Percentiles rank a stretch among this genome's conserved stretches.
These are phyloP conservation scores for Phaedon cochleariae DNA, from an alignment of 2,888 invertebrate species.

Conservation along the genomic window DNA sequence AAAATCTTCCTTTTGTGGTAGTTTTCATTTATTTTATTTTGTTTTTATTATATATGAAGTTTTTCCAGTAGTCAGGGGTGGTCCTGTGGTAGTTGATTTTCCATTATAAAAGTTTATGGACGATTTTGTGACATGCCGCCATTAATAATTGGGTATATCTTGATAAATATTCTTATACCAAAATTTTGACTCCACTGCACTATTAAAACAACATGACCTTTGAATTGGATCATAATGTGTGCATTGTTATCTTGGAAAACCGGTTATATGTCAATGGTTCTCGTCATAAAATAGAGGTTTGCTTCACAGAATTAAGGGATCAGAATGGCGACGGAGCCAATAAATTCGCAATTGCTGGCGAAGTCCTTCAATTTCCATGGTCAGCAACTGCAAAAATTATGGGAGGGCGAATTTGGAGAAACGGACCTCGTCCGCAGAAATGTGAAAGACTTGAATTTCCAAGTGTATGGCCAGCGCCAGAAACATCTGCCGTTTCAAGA, in stretches of 20 bases:
- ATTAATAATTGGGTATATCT: background rate
- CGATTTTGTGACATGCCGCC: background rate
- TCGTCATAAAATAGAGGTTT: background rate
- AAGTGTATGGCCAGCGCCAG: conserved; percentile 80
- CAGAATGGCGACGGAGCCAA: conserved; percentile 59
- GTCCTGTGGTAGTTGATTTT: background rate
- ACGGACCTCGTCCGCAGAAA: conserved; percentile 72
- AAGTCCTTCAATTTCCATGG: conserved; percentile 86
- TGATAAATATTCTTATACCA: too few relatives aligned
- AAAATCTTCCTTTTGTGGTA: background rate
- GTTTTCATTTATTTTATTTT: background rate
- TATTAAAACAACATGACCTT: too few relatives aligned
- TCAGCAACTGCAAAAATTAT: conserved; percentile 85
- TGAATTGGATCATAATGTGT: too few relatives aligned
- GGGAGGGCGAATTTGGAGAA: conserved; percentile 86
- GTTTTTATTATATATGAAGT: background rate
- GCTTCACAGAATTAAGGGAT: conserved; percentile 13
- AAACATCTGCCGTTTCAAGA: conserved; percentile 85
- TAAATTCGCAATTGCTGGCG: conserved; percentile 69
- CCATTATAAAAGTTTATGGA: background rate
- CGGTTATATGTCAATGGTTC: background rate
- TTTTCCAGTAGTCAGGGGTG: background rate
- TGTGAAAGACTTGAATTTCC: conserved; percentile 73
- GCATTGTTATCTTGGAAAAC: background rate
- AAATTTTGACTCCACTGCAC: too few relatives aligned